Base-by-base conservation (phyloP, 2,797 vertebrate species). In the Manis pentadactyla region DNA sequence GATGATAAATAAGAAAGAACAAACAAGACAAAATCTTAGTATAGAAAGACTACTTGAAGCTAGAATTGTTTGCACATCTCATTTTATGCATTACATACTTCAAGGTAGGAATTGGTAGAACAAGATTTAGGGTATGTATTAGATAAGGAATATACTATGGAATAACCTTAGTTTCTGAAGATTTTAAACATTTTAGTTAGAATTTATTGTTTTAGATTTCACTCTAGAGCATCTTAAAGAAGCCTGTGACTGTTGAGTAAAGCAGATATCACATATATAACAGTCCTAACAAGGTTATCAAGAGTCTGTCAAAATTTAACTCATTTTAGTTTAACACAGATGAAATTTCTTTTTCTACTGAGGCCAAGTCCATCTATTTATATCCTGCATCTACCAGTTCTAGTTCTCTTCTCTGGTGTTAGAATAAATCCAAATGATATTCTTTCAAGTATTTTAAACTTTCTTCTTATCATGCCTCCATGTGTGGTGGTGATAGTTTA, bases 201-300 rank as follows among this genome's bases (percentile, higher is more conserved):
- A 82, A 93, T 93, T 92, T 95, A 93, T 77, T 92, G 69, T 84
- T 84, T 92, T 93, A 71, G 63, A 25, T 93, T 92, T 97, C n/a
- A 86, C 63, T 83, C 81, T 73, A 90, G 75, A 91, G 29, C 17
- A 37, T 59, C 87, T 89, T 64, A 86, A 94, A 94, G 31, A 19
- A 68, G 81, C 31, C 37, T 46, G 15, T 73, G 21, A 10, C n/a
- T 87, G 84, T 96, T 91, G 29, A 86, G 57, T 64, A 83, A 85
- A 86, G 39, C 68, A 92, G 75, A 46, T 42, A 90, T 95, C 75
- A 74, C 39, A 84, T 75, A 74, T 21, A 57, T 29, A 86, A 84
- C 31, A 59, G 61, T 27, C 51, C 29, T 89, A 86, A 81, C 86
- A 21, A 81, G 3, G 21, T 78, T 93, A 78, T 87, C 87, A 92